Evolutionary conservation across 1,140 invertebrate genomes (phyloP).

Genomic region (Rhagoletis pomonella): DNA sequence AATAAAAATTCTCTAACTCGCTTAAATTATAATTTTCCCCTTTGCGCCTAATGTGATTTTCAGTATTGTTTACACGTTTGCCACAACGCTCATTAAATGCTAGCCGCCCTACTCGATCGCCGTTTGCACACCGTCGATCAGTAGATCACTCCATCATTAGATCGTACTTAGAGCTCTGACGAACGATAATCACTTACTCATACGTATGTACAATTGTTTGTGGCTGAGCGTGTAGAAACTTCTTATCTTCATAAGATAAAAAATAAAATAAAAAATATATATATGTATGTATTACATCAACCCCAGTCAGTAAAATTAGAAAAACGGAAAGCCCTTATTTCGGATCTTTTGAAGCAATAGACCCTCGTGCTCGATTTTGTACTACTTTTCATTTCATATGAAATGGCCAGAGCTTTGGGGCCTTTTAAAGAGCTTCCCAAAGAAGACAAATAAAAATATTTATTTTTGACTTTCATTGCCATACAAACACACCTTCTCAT

Average conservation of each 20-base stretch:
- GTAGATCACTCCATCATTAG: constrained; percentile 41
- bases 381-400: too few relatives aligned
- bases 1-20: constrained; percentile 8
- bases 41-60: constrained; percentile 57
- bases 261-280: not conserved
- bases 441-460: too few relatives aligned
- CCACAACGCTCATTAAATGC: not conserved
- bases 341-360: too few relatives aligned
- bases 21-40: constrained; percentile 58
- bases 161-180: not conserved
- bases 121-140: not conserved
- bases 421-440: too few relatives aligned
- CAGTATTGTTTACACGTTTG: constrained; percentile 40
- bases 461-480: too few relatives aligned
- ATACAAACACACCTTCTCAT: too few relatives aligned
- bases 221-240: not conserved
- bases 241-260: too few relatives aligned
- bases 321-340: too few relatives aligned
- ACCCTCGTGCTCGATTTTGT: too few relatives aligned
- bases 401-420: too few relatives aligned
- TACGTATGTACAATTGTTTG: not conserved
- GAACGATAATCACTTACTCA: constrained; percentile 20
- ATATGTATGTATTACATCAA: not conserved
- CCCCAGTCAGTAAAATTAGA: too few relatives aligned
- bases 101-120: not conserved